phyloP scores from a whole-genome alignment of 2,888 invertebrate species.

The Cerastis rubricosa region DNA sequence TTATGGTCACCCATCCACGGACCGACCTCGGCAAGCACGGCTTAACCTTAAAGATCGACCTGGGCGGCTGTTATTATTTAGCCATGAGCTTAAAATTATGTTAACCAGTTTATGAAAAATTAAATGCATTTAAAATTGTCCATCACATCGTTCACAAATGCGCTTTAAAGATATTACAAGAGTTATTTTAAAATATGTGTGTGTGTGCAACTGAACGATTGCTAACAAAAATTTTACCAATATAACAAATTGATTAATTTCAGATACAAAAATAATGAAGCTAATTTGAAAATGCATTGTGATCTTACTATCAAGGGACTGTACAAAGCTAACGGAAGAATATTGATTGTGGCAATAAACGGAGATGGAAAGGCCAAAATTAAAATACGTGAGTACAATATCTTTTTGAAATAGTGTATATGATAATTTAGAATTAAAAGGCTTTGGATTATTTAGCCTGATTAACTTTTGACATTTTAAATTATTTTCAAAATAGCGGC shows the following conservation, averaged over 20 bases:
- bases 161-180: too few species aligned
- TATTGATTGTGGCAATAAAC: slow-evolving; percentile 79
- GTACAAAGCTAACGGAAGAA: slow-evolving; percentile 79
- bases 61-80: too few species aligned
- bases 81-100: too few species aligned
- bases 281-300: slow-evolving; percentile 74
- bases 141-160: neutral
- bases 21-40: too few species aligned
- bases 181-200: too few species aligned
- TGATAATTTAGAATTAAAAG: neutral
- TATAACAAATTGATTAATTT: slow-evolving; percentile 35
- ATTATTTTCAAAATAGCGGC: too few species aligned
- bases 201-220: too few species aligned
- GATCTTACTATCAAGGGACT: slow-evolving; percentile 78
- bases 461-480: too few species aligned
- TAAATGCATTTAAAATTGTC: neutral
- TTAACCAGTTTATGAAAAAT: neutral
- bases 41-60: too few species aligned
- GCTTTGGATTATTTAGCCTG: too few species aligned
- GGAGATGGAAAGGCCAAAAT: slow-evolving; percentile 84
- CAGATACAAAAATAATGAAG: slow-evolving; percentile 72
- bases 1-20: too few species aligned
- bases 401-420: neutral
- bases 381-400: slow-evolving; percentile 74
- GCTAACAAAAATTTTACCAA: neutral